These are phyloP conservation scores for Drosophila subobscura DNA, from an alignment of 1,140 invertebrate species.

Conservation along the genomic window DNA sequence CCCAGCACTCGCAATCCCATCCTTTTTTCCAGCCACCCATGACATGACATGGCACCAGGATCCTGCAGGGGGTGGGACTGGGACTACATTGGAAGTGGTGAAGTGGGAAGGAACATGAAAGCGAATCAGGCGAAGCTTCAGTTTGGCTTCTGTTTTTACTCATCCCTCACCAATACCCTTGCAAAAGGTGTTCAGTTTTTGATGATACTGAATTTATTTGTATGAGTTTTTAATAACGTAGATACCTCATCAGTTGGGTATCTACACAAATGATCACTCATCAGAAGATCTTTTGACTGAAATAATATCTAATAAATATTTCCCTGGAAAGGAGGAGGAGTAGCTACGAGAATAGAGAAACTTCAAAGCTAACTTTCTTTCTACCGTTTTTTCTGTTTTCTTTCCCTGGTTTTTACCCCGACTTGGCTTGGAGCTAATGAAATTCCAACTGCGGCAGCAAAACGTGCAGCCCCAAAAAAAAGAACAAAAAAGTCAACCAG, in stretches of 20 bases:
- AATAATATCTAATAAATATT: too few relatives aligned
- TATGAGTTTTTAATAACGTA: too few relatives aligned
- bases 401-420: neutral
- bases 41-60: slow-evolving; percentile 45
- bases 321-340: too few relatives aligned
- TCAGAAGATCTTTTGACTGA: too few relatives aligned
- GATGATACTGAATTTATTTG: too few relatives aligned
- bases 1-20: slow-evolving; percentile 11
- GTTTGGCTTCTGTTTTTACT: neutral
- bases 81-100: neutral
- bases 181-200: too few relatives aligned
- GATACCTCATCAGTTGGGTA: too few relatives aligned
- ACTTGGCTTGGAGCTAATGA: slow-evolving; percentile 35
- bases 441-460: slow-evolving; percentile 47
- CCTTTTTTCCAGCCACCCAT: slow-evolving; percentile 29
- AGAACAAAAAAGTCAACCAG: slow-evolving; percentile 4
- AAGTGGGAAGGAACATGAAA: slow-evolving; percentile 26
- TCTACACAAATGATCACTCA: too few relatives aligned
- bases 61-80: neutral
- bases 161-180: too few relatives aligned
- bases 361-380: too few relatives aligned
- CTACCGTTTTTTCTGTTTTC: neutral
- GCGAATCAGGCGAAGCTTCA: slow-evolving; percentile 39
- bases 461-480: slow-evolving; percentile 12
- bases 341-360: too few relatives aligned